Evolutionary conservation across 2,888 invertebrate species (phyloP).

Genomic region (Stictocephala bisonia): DNA sequence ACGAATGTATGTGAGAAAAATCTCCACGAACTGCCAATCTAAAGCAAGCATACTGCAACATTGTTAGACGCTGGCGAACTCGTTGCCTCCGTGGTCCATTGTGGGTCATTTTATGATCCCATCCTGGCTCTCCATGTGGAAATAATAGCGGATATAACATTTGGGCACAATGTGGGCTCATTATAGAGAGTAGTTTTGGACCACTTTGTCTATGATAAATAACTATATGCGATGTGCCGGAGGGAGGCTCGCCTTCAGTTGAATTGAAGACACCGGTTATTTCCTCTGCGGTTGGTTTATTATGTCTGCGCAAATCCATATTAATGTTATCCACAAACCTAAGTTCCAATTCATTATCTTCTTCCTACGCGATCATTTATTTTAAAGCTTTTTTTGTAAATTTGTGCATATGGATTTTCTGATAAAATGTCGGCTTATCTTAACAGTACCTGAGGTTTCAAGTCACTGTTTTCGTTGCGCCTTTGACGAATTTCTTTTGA

Average conservation of each 20-base stretch:
- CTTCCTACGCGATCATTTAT: not conserved
- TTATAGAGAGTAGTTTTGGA: not conserved
- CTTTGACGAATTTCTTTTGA: not conserved
- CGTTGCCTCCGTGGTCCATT: not conserved
- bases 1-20: constrained; percentile 8
- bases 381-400: not conserved
- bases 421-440: constrained; percentile 1
- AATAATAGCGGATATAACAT: constrained; percentile 7
- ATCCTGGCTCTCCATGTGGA: constrained; percentile 24
- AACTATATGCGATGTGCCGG: not conserved
- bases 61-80: not conserved
- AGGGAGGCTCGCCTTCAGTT: not conserved
- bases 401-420: not conserved
- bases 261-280: constrained; percentile 3
- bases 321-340: constrained; percentile 7
- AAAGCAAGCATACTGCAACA: constrained; percentile 9
- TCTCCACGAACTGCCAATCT: not conserved
- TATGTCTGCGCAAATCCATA: constrained; percentile 7
- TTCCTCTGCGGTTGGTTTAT: constrained; percentile 16
- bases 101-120: constrained; percentile 20
- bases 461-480: not conserved
- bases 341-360: not conserved
- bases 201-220: not conserved
- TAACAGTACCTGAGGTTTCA: not conserved
- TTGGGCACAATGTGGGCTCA: constrained; percentile 6